These are phyloP conservation scores for Hirudo medicinalis DNA, from an alignment of 1,140 invertebrate species.

Conservation along the genomic window DNA sequence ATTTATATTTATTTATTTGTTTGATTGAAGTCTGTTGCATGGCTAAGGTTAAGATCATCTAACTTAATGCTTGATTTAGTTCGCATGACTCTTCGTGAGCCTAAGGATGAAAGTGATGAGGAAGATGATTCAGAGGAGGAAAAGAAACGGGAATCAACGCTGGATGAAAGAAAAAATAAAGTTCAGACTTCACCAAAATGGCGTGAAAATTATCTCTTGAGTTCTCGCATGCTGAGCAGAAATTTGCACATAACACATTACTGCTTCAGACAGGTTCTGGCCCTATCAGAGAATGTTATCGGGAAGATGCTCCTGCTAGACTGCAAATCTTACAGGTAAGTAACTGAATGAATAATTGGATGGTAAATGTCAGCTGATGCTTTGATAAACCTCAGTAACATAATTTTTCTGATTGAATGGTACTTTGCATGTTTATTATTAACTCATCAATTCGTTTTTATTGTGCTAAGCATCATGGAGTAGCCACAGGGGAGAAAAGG, in stretches of 20 bases:
- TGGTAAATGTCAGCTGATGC: no score
- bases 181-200: not conserved
- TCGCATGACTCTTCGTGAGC: conserved; percentile 5
- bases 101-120: not conserved
- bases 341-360: no score
- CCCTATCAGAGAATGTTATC: conserved; percentile 34
- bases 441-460: no score
- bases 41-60: not conserved
- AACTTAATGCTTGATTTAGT: conserved; percentile 6
- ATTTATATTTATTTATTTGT: no score
- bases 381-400: no score
- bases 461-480: no score
- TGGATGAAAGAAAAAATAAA: not conserved
- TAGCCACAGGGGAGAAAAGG: no score
- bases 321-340: conserved; percentile 33
- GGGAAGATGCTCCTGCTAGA: conserved; percentile 34
- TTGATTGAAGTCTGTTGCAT: no score
- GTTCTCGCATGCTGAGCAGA: conserved; percentile 15
- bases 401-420: no score
- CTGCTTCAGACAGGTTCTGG: conserved; percentile 32
- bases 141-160: not conserved
- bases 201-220: not conserved
- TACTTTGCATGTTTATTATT: no score
- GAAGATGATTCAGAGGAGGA: not conserved
- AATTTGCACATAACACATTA: conserved; percentile 37